Evolutionary conservation across 2,888 invertebrate species (phyloP), one percentile per base, ranked within the genome.

Genomic region (Scaptomyza polygonia): DNA sequence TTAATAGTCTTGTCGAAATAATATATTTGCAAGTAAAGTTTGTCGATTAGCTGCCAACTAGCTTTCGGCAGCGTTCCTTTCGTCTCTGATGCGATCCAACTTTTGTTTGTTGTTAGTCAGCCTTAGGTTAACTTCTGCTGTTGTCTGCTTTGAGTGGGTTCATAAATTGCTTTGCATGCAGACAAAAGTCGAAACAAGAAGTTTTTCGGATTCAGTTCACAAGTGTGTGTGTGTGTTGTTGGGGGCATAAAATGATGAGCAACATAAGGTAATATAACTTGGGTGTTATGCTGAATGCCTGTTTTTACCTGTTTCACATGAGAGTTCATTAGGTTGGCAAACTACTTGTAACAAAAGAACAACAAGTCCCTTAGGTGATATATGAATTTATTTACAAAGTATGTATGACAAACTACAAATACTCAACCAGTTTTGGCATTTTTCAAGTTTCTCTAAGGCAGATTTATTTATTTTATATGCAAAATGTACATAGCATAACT

Each of bases 21-120:
- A 83, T 80, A 82, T 80, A 84, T 82, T 79, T 80, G 71, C 77
- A 68, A 67, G 65, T 79, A 75, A 83, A 82, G 79, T 83, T 83
- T 82, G 69, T 61, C 85, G 82, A 85, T 85, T 85, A 83, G 80
- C 64, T 71, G 40, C 57, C 72, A 36, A 56, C 48, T 44, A 42
- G 40, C 40, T 27, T 45, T 61, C 14, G 25, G 14, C 49, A 48
- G 18, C 9, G 30, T 30, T 25, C 18, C 48, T 30, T 34, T 12
- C 32, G 4, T 6, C n/a, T 34, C n/a, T n/a, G n/a, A 52, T 53
- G 44, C 61, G 49, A 69, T 45, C 55, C 59, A 45, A 58, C 18
- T 40, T 39, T 39, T 39, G 16, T 39, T 55, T 51, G 42, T 45
- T 59, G 48, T 32, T 42, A 62, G 57, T 32, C 61, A 47, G 52